Conservation (phyloP, 2,113 vertebrate genomes). For the Tachysurus fulvidraco region DNA sequence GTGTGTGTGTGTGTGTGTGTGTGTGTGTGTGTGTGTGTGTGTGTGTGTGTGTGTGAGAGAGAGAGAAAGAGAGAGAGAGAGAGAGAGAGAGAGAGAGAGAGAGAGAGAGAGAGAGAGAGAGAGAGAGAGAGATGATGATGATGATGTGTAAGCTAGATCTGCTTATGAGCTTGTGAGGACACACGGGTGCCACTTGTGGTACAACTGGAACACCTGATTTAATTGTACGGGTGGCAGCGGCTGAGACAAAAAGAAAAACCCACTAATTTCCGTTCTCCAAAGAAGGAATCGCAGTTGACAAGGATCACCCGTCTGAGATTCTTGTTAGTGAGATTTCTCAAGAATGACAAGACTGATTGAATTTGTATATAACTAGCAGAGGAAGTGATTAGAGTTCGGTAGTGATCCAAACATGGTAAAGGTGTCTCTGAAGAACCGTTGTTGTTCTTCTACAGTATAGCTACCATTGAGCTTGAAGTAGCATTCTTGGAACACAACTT, state of each 20-base stretch:
- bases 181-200: background rate
- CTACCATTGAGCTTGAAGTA: no score
- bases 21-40: no score
- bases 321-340: background rate
- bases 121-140: no score
- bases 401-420: background rate
- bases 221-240: background rate
- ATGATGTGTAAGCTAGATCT: background rate
- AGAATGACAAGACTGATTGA: background rate
- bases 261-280: background rate
- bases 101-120: no score
- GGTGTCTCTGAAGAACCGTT: background rate
- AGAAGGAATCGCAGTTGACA: background rate
- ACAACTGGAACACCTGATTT: background rate
- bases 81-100: no score
- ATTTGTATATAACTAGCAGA: background rate
- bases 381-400: background rate
- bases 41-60: no score
- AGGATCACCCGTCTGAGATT: background rate
- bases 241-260: background rate
- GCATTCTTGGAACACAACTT: background rate
- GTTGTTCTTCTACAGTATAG: background rate
- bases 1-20: no score
- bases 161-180: background rate
- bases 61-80: no score